Base-by-base conservation (phyloP, 2,797 vertebrate genomes). In the Sebastes jordani region DNA sequence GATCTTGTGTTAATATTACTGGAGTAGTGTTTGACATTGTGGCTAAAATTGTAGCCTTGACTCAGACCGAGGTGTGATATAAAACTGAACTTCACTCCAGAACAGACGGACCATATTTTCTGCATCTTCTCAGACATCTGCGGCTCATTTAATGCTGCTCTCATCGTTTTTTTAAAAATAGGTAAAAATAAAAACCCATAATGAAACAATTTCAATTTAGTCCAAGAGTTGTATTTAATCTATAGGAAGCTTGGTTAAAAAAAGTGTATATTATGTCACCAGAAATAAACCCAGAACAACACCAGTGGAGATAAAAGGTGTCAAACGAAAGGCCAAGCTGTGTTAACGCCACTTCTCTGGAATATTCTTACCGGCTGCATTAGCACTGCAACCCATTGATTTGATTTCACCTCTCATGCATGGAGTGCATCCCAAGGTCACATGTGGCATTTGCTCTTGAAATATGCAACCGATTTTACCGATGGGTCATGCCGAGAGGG, bases 321-420 rank as follows among this genome's bases (percentile, higher is more conserved):
- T 93, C 87, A 90, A 75, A 71, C 23, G n/a, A 93, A 88, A 92
- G 88, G 90, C 77, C 90, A 87, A 87, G 54, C 64, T 56, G 60
- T 92, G 86, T 88, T 88, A 87, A 78, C 16, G 27, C 80, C 61
- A 71, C 84, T 72, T 81, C 85, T 76, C 79, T 81, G 32, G 75
- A 93, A 86, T 84, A 88, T 82, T 88, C 71, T 80, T 42, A 75
- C 74, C 14, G 56, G 74, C 82, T 91, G 93, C 85, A 93, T 95
- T 93, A 93, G 86, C 68, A 66, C 70, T 7, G 64, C 78, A 88
- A 74, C 63, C 78, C 87, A 91, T 90, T 86, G 80, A 92, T 93
- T 90, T 86, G 74, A 90, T 92, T 83, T 84, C 82, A 87, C 86
- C 90, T 85, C 71, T 54, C 10, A 54, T 67, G 66, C 73, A 84